These are phyloP conservation scores for Liparis tanakae DNA, from an alignment of 2,797 vertebrate species.

Conservation along the genomic window DNA sequence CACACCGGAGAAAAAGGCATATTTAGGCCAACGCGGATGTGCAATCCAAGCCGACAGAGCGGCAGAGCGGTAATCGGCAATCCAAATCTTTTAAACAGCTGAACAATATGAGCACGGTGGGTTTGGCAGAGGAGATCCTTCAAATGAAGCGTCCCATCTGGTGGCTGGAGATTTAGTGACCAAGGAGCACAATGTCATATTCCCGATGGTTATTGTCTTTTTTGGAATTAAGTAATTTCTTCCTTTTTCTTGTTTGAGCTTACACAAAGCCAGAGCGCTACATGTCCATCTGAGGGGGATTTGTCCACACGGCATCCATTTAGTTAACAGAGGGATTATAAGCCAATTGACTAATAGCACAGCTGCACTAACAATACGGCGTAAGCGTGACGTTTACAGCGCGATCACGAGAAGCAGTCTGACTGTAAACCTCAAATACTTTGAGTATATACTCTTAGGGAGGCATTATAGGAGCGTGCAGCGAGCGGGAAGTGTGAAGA, in stretches of 20 bases:
- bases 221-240: constrained; percentile 61
- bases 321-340: constrained; percentile 56
- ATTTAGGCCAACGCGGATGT: constrained; percentile 67
- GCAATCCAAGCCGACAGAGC: constrained; percentile 76
- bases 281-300: constrained; percentile 51
- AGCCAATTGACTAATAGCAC: constrained; percentile 42
- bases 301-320: constrained; percentile 57
- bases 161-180: constrained; percentile 62
- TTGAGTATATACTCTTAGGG: constrained; percentile 26
- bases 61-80: constrained; percentile 66
- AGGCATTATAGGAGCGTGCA: constrained; percentile 34
- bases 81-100: constrained; percentile 73
- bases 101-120: constrained; percentile 64
- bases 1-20: constrained; percentile 65
- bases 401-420: constrained; percentile 7
- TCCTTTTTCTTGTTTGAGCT: constrained; percentile 40
- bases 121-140: constrained; percentile 61
- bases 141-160: constrained; percentile 80
- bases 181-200: constrained; percentile 50
- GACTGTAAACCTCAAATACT: constrained; percentile 29
- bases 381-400: constrained; percentile 24
- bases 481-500: constrained; percentile 49
- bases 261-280: constrained; percentile 56
- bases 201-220: constrained; percentile 52
- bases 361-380: constrained; percentile 27